These are phyloP conservation scores for Globicephala melas DNA, from an alignment of 2,113 vertebrate species.

Conservation along the genomic window DNA sequence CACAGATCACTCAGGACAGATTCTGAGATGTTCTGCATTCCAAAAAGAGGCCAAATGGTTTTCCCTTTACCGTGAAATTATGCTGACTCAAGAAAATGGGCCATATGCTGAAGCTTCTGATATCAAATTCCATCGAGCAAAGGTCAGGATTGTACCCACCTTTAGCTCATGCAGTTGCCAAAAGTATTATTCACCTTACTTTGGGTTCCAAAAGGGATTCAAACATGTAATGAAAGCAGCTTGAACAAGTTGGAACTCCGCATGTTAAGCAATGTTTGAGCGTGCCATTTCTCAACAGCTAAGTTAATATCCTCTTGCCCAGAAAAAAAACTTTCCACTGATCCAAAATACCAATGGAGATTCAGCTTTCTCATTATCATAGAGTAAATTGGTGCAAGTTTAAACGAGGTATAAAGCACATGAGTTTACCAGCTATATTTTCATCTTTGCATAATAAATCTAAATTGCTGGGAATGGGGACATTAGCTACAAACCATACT, in stretches of 20 bases:
- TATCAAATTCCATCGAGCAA: neutral
- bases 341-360: neutral
- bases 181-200: slow-evolving; percentile 50
- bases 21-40: neutral
- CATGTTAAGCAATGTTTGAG: slow-evolving; percentile 18
- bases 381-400: slow-evolving; percentile 42
- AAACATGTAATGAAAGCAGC: neutral
- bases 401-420: neutral
- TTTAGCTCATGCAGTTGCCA: neutral
- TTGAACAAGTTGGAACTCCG: slow-evolving; percentile 45
- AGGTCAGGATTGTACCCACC: slow-evolving; percentile 30
- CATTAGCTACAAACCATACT: neutral
- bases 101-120: neutral
- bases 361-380: neutral
- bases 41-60: neutral
- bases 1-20: neutral
- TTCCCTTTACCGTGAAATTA: neutral
- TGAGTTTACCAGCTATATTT: neutral
- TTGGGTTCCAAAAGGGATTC: slow-evolving; percentile 15
- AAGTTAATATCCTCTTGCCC: slow-evolving; percentile 41
- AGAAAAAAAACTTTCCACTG: neutral
- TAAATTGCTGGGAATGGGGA: neutral
- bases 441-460: neutral
- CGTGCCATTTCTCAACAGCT: slow-evolving; percentile 45
- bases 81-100: slow-evolving; percentile 32